Conservation (phyloP, 2,888 invertebrate species). For the Selenia dentaria region DNA sequence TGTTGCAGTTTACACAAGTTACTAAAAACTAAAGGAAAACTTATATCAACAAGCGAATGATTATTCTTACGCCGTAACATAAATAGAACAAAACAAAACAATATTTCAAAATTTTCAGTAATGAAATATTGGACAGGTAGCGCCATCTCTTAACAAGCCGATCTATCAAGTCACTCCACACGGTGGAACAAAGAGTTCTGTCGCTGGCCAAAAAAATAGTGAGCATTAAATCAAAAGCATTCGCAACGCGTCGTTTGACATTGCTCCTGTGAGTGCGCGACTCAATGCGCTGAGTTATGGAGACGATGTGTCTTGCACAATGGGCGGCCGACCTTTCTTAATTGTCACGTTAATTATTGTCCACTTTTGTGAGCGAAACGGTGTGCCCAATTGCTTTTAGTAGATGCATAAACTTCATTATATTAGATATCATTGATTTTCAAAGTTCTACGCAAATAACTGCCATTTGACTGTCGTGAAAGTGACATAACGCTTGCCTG, state of each 20-base stretch:
- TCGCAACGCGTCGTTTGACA: conserved; percentile 57
- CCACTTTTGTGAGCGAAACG: conserved; percentile 10
- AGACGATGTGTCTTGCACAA: conserved; percentile 27
- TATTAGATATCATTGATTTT: no score
- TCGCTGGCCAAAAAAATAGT: conserved; percentile 32
- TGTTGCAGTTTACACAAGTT: no score
- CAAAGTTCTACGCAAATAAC: no score
- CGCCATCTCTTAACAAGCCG: conserved; percentile 28
- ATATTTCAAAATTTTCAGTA: conserved; percentile 12
- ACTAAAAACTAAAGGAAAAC: no score
- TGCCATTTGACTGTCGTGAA: no score
- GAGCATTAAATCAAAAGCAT: conserved; percentile 64
- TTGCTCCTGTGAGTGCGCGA: conserved; percentile 35
- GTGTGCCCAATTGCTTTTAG: no score
- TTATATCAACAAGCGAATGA: no score
- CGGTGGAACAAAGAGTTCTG: conserved; percentile 38
- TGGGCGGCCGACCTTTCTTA: conserved; percentile 28
- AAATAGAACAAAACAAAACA: conserved; percentile 1
- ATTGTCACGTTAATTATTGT: conserved; percentile 15
- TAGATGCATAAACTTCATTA: no score
- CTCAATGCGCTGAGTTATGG: conserved; percentile 35
- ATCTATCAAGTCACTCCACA: conserved; percentile 31
- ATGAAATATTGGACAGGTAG: conserved; percentile 14
- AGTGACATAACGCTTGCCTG: no score
- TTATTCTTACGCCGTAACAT: no score